Evolutionary conservation across 2,113 vertebrate species (phyloP).

Genomic region (Isichthys henryi): DNA sequence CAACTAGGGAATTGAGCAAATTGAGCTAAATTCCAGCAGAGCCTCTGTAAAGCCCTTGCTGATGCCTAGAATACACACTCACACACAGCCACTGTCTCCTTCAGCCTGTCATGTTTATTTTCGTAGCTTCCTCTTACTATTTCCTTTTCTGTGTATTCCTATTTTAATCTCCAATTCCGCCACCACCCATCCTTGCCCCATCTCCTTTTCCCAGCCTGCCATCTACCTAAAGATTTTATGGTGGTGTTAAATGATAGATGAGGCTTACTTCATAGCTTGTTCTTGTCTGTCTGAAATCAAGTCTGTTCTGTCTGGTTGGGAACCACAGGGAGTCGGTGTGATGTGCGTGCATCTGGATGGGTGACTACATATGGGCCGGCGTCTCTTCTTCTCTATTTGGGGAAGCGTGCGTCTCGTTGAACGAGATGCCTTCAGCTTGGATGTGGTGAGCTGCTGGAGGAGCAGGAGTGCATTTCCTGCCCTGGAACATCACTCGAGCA

Average conservation of each 20-base stretch:
- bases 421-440: neutral
- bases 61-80: neutral
- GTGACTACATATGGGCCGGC: neutral
- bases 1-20: neutral
- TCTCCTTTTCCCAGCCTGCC: slow-evolving; percentile 37
- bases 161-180: neutral
- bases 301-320: slow-evolving; percentile 25
- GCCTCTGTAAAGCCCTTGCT: neutral
- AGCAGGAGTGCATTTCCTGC: neutral
- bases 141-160: slow-evolving; percentile 3
- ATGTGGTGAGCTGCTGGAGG: neutral
- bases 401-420: neutral
- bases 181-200: slow-evolving; percentile 39
- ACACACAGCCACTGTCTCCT: neutral
- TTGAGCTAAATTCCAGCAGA: neutral
- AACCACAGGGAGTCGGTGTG: slow-evolving; percentile 29
- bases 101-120: neutral
- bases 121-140: neutral
- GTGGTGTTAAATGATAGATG: slow-evolving; percentile 53
- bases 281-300: slow-evolving; percentile 33
- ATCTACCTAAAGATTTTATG: slow-evolving; percentile 43
- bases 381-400: slow-evolving; percentile 5
- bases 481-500: neutral
- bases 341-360: neutral
- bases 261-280: slow-evolving; percentile 44